phyloP scores from a whole-genome alignment of 2,113 vertebrate species.

The Saccopteryx leptura region DNA sequence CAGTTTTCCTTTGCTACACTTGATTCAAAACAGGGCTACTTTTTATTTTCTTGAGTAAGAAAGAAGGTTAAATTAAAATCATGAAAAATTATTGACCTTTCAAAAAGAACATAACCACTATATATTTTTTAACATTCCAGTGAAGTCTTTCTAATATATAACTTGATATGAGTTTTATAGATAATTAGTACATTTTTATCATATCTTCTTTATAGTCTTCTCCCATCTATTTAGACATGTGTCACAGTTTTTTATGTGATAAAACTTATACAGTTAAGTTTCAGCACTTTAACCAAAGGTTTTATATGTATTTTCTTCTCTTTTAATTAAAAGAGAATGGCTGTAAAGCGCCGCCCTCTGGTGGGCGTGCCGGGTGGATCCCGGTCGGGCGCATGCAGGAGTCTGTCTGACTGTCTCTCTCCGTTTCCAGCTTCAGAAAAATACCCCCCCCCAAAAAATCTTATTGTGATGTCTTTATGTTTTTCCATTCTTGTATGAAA shows the following conservation, averaged over 20 bases:
- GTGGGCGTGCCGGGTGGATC: too few species aligned
- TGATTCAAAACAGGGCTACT: neutral
- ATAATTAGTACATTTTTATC: neutral
- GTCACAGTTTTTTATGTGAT: neutral
- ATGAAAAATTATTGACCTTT: slow-evolving; percentile 38
- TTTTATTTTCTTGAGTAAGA: slow-evolving; percentile 33
- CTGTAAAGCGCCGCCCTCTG: neutral
- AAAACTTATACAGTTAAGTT: slow-evolving; percentile 9
- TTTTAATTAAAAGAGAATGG: neutral
- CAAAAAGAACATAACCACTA: neutral
- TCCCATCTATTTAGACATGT: neutral
- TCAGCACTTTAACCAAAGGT: neutral
- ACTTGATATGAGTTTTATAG: neutral
- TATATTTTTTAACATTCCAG: slow-evolving; percentile 18
- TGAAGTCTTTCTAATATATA: slow-evolving; percentile 8
- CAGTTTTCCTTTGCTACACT: neutral
- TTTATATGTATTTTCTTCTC: slow-evolving; percentile 47
- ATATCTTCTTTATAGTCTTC: neutral
- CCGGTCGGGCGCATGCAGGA: too few species aligned
- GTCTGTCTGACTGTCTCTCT: too few species aligned
- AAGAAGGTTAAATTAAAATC: slow-evolving; percentile 25
- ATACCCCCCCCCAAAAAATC: too few species aligned
- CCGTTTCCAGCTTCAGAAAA: too few species aligned
- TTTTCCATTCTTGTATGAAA: slow-evolving; percentile 20
- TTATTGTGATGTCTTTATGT: neutral